Conservation (phyloP, 2,797 vertebrate species). For the Rhynchotus rufescens region DNA sequence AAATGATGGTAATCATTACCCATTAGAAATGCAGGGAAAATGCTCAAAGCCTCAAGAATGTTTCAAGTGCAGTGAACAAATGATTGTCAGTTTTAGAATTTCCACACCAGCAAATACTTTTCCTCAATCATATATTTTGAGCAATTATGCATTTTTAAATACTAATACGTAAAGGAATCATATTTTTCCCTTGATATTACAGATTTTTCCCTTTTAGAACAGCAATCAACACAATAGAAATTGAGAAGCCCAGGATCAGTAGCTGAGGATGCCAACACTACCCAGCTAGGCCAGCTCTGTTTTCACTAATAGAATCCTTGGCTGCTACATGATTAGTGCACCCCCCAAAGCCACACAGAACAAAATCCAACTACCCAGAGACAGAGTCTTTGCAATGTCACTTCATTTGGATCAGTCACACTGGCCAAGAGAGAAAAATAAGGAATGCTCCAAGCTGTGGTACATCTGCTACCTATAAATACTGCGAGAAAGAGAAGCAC, state of each 20-base stretch:
- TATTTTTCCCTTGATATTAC: neutral
- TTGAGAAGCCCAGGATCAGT: neutral
- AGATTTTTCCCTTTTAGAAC: neutral
- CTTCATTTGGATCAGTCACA: neutral
- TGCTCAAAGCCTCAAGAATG: neutral
- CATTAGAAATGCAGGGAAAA: neutral
- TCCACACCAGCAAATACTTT: neutral
- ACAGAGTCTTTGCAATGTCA: neutral
- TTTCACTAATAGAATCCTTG: neutral
- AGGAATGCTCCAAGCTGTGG: neutral
- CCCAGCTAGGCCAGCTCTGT: neutral
- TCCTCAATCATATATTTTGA: neutral
- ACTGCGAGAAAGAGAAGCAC: neutral
- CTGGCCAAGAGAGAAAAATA: neutral
- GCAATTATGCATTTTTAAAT: neutral
- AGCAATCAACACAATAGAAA: neutral
- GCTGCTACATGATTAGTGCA: neutral
- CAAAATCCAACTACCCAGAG: neutral
- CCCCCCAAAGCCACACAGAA: neutral
- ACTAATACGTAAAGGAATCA: neutral
- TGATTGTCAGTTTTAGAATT: neutral
- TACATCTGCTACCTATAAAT: neutral
- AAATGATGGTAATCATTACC: neutral
- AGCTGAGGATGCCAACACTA: neutral
- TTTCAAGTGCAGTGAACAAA: neutral